phyloP scores from a whole-genome alignment of 2,113 vertebrate genomes.

The Trematomus loennbergii region DNA sequence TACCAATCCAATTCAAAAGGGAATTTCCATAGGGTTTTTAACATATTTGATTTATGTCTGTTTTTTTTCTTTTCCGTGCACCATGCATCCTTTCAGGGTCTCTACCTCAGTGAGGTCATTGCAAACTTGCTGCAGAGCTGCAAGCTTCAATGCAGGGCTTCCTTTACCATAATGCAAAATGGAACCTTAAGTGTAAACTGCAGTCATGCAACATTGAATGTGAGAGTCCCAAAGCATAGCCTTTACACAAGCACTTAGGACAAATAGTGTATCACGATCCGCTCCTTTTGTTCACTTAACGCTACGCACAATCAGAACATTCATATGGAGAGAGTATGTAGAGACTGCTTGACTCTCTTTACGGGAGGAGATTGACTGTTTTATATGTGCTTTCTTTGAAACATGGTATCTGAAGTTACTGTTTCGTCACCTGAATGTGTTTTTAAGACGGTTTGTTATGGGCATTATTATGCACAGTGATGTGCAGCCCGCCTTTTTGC shows the following conservation, averaged over 20 bases:
- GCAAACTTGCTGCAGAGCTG: conserved; percentile 81
- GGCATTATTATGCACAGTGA: conserved; percentile 56
- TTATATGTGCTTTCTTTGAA: conserved; percentile 51
- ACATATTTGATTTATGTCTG: conserved; percentile 59
- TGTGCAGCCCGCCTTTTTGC: conserved; percentile 64
- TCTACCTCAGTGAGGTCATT: conserved; percentile 86
- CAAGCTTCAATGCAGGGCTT: conserved; percentile 79
- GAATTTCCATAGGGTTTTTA: conserved; percentile 60
- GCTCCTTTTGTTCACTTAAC: conserved; percentile 70
- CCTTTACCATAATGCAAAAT: conserved; percentile 76
- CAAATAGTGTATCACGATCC: conserved; percentile 65
- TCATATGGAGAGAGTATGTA: conserved; percentile 54
- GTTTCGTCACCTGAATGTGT: conserved; percentile 46
- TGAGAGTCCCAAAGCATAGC: conserved; percentile 79
- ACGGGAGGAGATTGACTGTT: conserved; percentile 55
- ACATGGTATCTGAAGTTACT: conserved; percentile 42
- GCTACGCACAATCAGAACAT: conserved; percentile 84
- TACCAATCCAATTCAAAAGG: conserved; percentile 67
- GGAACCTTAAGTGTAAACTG: conserved; percentile 79
- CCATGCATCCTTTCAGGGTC: conserved; percentile 79
- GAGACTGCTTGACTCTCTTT: conserved; percentile 52
- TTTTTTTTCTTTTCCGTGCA: conserved; percentile 63
- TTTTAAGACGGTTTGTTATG: conserved; percentile 32
- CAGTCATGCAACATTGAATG: conserved; percentile 76
- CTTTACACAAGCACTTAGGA: conserved; percentile 82